A percentile compares a stretch with the other conserved stretches of the same genome.
Evolutionary conservation across 1,140 invertebrate genomes (phyloP).

Genomic region (Drosophila arawakana): DNA sequence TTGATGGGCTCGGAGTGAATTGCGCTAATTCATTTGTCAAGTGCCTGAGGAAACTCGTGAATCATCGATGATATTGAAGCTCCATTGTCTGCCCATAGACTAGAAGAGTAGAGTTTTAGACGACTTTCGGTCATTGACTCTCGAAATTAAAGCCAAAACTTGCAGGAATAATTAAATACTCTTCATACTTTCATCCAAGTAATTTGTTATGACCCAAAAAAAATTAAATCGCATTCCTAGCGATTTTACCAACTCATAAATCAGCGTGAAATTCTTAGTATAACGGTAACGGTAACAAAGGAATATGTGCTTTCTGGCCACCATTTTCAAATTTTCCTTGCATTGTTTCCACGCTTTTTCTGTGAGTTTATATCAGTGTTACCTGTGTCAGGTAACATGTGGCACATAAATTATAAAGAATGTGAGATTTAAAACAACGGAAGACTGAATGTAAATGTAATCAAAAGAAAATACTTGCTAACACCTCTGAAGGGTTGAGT

Average conservation of each 20-base stretch:
- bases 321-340: constrained; percentile 48
- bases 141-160: constrained; percentile 20
- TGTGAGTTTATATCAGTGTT: constrained; percentile 46
- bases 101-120: constrained; percentile 23
- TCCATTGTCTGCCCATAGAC: constrained; percentile 32
- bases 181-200: background rate
- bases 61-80: constrained; percentile 56
- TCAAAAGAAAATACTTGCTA: constrained; percentile 28
- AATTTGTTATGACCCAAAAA: constrained; percentile 20
- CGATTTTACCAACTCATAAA: constrained; percentile 60
- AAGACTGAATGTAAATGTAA: constrained; percentile 56
- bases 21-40: constrained; percentile 80
- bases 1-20: constrained; percentile 48
- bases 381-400: constrained; percentile 72
- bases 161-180: background rate
- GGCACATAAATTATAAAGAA: constrained; percentile 72
- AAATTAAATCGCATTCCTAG: constrained; percentile 28
- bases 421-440: constrained; percentile 37
- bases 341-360: constrained; percentile 65
- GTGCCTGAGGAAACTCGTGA: constrained; percentile 53
- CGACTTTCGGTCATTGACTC: constrained; percentile 28
- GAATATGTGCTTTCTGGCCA: constrained; percentile 50
- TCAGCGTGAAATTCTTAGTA: constrained; percentile 74
- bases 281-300: constrained; percentile 57
- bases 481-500: constrained; percentile 30